A percentile compares a stretch with the other conserved stretches of the same genome.
These are phyloP conservation scores for Tillus elongatus DNA, from an alignment of 2,888 invertebrate genomes.

Conservation along the genomic window DNA sequence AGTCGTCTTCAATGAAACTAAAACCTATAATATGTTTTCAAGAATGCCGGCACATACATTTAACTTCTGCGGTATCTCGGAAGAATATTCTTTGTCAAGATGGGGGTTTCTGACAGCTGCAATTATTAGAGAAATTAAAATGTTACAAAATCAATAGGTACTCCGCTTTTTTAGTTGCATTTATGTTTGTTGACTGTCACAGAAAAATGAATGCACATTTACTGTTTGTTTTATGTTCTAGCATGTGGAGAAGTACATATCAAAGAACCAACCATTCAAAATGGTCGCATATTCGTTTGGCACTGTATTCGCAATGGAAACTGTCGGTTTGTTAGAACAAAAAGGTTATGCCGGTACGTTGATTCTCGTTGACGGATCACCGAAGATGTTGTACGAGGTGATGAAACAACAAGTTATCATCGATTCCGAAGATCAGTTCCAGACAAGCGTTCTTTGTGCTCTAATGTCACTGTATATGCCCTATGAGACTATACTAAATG, in stretches of 20 bases:
- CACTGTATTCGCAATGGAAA: conserved; percentile 63
- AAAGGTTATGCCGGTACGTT: conserved; percentile 56
- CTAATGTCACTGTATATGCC: conserved; percentile 42
- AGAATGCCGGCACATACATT: too few relatives aligned
- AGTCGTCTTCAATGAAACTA: too few relatives aligned
- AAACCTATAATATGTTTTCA: too few relatives aligned
- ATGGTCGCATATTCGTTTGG: conserved; percentile 90
- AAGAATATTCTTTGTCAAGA: too few relatives aligned
- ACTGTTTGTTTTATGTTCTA: conserved; percentile 37
- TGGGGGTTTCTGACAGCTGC: too few relatives aligned
- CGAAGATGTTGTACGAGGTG: conserved; percentile 51
- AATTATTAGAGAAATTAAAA: too few relatives aligned
- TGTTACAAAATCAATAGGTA: too few relatives aligned
- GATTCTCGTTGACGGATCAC: conserved; percentile 73
- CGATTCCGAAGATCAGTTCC: conserved; percentile 44
- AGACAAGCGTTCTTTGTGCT: conserved; percentile 48
- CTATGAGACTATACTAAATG: conserved; percentile 40
- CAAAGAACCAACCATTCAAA: conserved; percentile 53
- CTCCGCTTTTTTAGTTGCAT: too few relatives aligned
- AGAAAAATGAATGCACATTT: too few relatives aligned
- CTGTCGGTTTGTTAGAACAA: conserved; percentile 62
- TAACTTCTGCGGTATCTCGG: too few relatives aligned
- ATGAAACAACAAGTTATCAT: conserved; percentile 41
- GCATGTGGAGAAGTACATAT: conserved; percentile 48
- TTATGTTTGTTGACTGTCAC: not conserved